Percentiles rank a stretch among this genome's conserved stretches.
phyloP scores from a whole-genome alignment of 2,797 vertebrate genomes.

The Crenichthys baileyi region DNA sequence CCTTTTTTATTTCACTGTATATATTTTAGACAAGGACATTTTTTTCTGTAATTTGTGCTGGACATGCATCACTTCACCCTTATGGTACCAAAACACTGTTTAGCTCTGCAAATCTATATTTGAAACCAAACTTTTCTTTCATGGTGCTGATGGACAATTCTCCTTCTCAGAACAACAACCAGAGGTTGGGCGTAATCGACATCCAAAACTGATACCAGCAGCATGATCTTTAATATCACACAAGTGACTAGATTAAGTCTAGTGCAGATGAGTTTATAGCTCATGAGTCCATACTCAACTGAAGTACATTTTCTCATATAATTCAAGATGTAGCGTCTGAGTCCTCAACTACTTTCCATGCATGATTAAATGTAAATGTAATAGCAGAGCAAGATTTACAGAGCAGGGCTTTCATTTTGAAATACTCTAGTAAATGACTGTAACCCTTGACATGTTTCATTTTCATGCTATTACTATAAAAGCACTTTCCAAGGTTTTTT shows the following conservation, averaged over 20 bases:
- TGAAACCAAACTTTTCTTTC: conserved; percentile 21
- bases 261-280: conserved; percentile 19
- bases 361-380: conserved; percentile 50
- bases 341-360: conserved; percentile 7
- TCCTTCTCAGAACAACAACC: conserved; percentile 26
- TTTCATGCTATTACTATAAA: conserved; percentile 42
- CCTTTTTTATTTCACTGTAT: background rate
- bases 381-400: conserved; percentile 17
- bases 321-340: conserved; percentile 13
- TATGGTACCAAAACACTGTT: conserved; percentile 30
- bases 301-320: conserved; percentile 13
- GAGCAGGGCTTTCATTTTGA: conserved; percentile 29
- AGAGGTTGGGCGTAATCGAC: conserved; percentile 25
- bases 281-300: background rate
- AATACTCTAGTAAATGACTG: conserved; percentile 30
- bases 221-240: conserved; percentile 22
- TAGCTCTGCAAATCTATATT: conserved; percentile 14
- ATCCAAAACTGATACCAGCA: conserved; percentile 23
- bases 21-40: background rate
- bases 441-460: conserved; percentile 26
- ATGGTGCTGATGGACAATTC: conserved; percentile 14
- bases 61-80: conserved; percentile 30
- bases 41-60: too few species aligned
- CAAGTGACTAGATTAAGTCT: conserved; percentile 13
- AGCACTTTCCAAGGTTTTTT: conserved; percentile 12